Evolutionary conservation across 2,888 invertebrate species (phyloP), one percentile per base, ranked within the genome.

Genomic region (Hylaea fasciaria): DNA sequence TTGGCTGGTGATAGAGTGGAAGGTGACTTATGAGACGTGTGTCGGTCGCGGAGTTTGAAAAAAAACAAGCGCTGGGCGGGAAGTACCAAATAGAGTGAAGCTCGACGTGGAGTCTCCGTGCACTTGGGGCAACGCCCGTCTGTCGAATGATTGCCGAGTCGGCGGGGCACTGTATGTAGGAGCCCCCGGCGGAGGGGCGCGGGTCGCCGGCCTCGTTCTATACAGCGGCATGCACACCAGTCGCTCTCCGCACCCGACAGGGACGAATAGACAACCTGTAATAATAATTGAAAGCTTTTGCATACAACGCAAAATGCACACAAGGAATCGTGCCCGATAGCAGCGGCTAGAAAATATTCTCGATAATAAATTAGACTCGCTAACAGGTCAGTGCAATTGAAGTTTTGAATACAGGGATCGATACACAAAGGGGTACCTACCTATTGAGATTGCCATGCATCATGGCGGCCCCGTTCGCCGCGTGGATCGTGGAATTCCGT

Each of bases 351-450:
- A 65, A 14, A 47, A 37, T 45, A 32, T 32, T 52, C 35, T 48
- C 44, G 50, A 55, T 55, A 44, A 52, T 32, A 56, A 40, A 55
- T 55, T 47, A 43, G 44, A 61, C 39, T 62, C 68, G 9, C 57
- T 51, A 73, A 76, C 78, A 87, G 87, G 87, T 87, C 82, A 87
- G 87, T 87, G 81, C 64, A 73, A 74, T 69, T 81, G 81, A 81
- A 66, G 77, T 75, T 76, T 73, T 64, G 64, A 66, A 69, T 60
- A 68, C 52, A 56, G 66, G 65, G 64, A 54, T 56, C 60, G 57
- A 32, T 9, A 10, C 1, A 32, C 32, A 32, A 67, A 57, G 28
- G 28, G 40, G 37, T 12, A 44, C 51, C 16, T n/a, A n/a, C n/a
- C n/a, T n/a, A n/a, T 40, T 59, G 44, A 46, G 49, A 52, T 63